phyloP scores from a whole-genome alignment of 2,797 vertebrate genomes.

The Lutra lutra region DNA sequence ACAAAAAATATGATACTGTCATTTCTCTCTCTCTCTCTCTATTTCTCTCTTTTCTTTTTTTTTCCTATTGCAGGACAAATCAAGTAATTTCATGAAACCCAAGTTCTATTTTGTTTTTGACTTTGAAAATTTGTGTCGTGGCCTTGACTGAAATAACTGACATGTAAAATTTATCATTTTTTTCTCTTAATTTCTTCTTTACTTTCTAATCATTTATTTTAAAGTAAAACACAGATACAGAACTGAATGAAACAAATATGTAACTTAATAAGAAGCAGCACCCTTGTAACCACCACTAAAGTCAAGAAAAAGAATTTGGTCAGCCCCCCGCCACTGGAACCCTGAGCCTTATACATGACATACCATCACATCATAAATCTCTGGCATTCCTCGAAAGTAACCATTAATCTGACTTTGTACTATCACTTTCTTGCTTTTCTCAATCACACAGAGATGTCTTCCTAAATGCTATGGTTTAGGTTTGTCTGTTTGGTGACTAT shows the following conservation, averaged over 20 bases:
- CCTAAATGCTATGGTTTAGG: neutral
- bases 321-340: neutral
- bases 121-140: neutral
- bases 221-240: neutral
- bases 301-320: neutral
- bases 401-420: neutral
- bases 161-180: neutral
- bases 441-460: neutral
- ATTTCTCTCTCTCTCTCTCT: neutral
- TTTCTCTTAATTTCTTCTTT: conserved; percentile 10
- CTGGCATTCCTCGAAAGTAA: neutral
- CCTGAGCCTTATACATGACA: too few relatives aligned
- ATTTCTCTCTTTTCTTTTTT: neutral
- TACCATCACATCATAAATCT: neutral
- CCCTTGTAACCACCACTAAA: neutral
- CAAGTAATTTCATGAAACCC: neutral
- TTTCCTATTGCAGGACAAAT: neutral
- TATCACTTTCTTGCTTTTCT: neutral
- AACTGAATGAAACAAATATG: neutral
- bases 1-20: neutral
- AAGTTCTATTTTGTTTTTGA: neutral
- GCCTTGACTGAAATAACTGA: neutral
- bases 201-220: neutral
- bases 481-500: neutral
- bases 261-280: neutral